phyloP scores from a whole-genome alignment of 2,797 vertebrate species.

The Lithobates pipiens region DNA sequence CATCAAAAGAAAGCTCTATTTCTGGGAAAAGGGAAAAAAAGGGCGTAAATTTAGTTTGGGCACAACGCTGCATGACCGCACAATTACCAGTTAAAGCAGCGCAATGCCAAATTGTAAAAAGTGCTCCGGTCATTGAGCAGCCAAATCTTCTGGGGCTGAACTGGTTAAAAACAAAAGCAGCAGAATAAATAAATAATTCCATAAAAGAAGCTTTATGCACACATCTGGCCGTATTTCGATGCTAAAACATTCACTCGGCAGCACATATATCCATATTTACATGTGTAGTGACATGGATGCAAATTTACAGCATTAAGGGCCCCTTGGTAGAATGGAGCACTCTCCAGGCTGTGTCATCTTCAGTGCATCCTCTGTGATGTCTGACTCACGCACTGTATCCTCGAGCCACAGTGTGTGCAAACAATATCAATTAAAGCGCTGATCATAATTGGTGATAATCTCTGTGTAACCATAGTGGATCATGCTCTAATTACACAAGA shows the following conservation, averaged over 20 bases:
- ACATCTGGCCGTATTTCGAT: not conserved
- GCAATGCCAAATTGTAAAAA: too few species aligned
- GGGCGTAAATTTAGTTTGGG: too few species aligned
- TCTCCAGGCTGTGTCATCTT: constrained; percentile 45
- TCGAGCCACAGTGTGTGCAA: constrained; percentile 54
- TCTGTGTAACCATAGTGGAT: constrained; percentile 53
- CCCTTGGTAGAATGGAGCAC: constrained; percentile 43
- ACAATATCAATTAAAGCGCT: constrained; percentile 63
- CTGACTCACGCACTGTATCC: constrained; percentile 48
- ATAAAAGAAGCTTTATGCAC: not conserved
- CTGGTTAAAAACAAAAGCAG: not conserved
- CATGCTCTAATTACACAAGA: constrained; percentile 61
- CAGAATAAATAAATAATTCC: not conserved
- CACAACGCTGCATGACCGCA: too few species aligned
- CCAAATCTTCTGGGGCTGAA: too few species aligned
- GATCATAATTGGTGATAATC: constrained; percentile 66
- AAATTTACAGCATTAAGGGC: constrained; percentile 29
- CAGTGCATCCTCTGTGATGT: constrained; percentile 37
- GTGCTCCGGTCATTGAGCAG: too few species aligned
- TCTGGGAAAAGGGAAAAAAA: too few species aligned
- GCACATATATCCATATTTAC: constrained; percentile 12
- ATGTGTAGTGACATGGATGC: constrained; percentile 35
- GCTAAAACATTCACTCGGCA: not conserved
- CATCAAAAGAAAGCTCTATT: too few species aligned
- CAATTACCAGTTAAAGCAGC: too few species aligned